Percentiles rank a stretch among this genome's conserved stretches.
These are phyloP conservation scores for Amazona vittata DNA, from an alignment of 2,113 vertebrate genomes.

Conservation along the genomic window DNA sequence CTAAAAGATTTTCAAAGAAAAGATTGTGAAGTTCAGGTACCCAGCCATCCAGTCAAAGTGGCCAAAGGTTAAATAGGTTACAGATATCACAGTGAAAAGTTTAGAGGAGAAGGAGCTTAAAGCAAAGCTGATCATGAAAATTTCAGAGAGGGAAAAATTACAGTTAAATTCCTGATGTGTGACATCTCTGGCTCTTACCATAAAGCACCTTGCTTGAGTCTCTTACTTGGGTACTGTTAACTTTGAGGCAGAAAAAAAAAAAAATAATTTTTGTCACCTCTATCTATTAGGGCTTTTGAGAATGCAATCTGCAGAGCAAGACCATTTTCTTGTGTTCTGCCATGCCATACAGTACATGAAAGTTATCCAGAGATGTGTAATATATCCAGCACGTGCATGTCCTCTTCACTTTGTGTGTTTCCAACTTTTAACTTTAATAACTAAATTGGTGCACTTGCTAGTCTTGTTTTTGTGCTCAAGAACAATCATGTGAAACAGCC, in stretches of 20 bases:
- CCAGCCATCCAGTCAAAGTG: neutral
- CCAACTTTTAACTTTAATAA: neutral
- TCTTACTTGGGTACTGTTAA: neutral
- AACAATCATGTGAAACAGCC: neutral
- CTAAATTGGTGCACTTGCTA: neutral
- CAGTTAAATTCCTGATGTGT: neutral
- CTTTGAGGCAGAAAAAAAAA: slow-evolving; percentile 1
- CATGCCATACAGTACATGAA: neutral
- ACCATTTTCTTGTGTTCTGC: neutral
- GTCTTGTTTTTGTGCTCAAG: neutral
- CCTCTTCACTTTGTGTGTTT: neutral
- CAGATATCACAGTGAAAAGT: neutral
- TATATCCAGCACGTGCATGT: neutral
- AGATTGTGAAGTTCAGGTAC: neutral
- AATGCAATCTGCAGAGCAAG: neutral
- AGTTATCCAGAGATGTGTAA: neutral
- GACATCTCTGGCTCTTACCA: neutral
- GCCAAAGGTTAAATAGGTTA: neutral
- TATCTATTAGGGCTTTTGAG: neutral
- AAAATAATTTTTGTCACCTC: neutral
- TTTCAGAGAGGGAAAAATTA: neutral
- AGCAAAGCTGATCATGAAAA: neutral
- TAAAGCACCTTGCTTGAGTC: slow-evolving; percentile 10
- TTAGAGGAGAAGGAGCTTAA: neutral
- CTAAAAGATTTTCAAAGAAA: neutral